Evolutionary conservation across 2,113 vertebrate genomes (phyloP).

Genomic region (Pituophis catenifer): DNA sequence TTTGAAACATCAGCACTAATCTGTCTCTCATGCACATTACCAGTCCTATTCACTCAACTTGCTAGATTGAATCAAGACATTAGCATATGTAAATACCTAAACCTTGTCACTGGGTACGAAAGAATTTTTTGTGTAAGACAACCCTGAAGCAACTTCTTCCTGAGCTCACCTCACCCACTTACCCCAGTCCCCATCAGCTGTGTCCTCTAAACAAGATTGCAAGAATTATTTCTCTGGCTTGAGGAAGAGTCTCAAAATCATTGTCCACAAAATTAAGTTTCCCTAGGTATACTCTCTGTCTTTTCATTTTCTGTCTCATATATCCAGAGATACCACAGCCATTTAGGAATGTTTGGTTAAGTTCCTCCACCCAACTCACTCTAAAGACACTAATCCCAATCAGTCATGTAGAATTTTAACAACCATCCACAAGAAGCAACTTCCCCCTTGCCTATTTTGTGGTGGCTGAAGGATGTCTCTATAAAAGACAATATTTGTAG

Average conservation of each 20-base stretch:
- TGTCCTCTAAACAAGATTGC: background rate
- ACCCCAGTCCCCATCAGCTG: background rate
- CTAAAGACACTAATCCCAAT: background rate
- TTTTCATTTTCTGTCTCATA: background rate
- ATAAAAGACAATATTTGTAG: too few relatives aligned
- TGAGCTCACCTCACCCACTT: background rate
- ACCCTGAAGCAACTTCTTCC: background rate
- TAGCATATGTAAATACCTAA: background rate
- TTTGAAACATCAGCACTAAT: background rate
- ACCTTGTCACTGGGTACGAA: background rate
- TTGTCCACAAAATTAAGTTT: background rate
- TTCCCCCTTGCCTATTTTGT: background rate
- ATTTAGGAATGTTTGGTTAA: background rate
- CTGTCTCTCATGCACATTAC: background rate
- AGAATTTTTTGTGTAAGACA: background rate
- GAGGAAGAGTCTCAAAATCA: background rate
- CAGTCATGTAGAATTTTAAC: background rate
- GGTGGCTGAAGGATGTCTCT: background rate
- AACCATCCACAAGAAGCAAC: background rate
- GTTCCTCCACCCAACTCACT: background rate
- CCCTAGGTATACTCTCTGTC: background rate
- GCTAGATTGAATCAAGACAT: too few relatives aligned
- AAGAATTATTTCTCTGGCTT: background rate
- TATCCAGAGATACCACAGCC: background rate
- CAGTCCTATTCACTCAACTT: background rate